Evolutionary conservation across 1,140 invertebrate species (phyloP).

Genomic region (Archegozetes longisetosus): DNA sequence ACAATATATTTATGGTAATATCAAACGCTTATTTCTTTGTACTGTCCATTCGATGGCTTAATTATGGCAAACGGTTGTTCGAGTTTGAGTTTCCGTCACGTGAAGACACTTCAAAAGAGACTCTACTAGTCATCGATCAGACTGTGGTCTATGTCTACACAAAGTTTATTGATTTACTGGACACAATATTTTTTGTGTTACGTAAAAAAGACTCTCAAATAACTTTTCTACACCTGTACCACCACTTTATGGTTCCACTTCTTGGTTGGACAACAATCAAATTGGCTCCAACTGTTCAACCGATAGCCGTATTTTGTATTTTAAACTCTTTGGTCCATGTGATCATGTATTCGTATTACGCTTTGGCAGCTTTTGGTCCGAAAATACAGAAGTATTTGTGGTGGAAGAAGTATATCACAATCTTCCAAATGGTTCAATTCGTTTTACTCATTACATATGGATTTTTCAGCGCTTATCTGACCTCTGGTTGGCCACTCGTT

Average conservation of each 20-base stretch:
- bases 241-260: constrained; percentile 44
- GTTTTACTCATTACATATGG: constrained; percentile 4
- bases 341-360: constrained; percentile 42
- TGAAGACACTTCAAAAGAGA: neutral
- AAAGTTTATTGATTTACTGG: constrained; percentile 16
- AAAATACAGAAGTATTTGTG: constrained; percentile 53
- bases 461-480: neutral
- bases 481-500: neutral
- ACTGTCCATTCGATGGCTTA: neutral
- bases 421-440: constrained; percentile 33
- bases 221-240: constrained; percentile 74
- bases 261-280: constrained; percentile 13
- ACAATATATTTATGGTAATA: constrained; percentile 39
- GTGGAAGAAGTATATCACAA: constrained; percentile 42
- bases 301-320: constrained; percentile 19
- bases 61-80: neutral
- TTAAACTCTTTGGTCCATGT: constrained; percentile 36
- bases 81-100: constrained; percentile 4
- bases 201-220: constrained; percentile 71
- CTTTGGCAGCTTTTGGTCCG: constrained; percentile 66
- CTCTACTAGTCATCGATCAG: neutral
- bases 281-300: constrained; percentile 2
- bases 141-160: constrained; percentile 1
- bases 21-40: constrained; percentile 18
- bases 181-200: constrained; percentile 58